These are phyloP conservation scores for Meloidogyne hapla DNA, from an alignment of 1,140 invertebrate genomes.

Conservation along the genomic window DNA sequence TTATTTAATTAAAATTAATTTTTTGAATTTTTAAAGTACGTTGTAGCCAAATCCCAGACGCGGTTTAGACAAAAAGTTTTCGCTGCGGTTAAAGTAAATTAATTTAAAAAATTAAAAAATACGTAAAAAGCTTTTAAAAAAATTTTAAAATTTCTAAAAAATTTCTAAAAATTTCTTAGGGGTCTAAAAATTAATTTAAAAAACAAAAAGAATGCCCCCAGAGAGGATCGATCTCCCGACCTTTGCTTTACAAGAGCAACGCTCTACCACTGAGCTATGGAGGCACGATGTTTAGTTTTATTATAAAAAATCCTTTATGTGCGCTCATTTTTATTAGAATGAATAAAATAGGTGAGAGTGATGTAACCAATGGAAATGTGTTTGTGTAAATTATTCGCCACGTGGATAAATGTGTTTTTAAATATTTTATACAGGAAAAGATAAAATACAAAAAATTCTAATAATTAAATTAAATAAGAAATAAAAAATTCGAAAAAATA, in stretches of 20 bases:
- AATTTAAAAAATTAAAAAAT: neutral
- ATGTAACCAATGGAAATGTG: neutral
- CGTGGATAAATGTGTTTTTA: neutral
- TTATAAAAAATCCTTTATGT: neutral
- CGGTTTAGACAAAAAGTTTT: slow-evolving; percentile 60
- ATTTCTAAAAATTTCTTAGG: neutral
- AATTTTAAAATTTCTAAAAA: too few species aligned
- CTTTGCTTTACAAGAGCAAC: slow-evolving; percentile 26
- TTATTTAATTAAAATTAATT: neutral
- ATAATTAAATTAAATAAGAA: neutral
- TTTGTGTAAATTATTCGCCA: neutral
- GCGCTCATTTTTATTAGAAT: neutral
- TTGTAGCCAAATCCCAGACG: slow-evolving; percentile 58
- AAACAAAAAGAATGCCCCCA: slow-evolving; percentile 15
- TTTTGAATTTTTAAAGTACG: slow-evolving; percentile 35
- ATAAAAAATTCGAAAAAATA: neutral
- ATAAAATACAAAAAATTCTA: neutral
- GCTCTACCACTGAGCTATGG: slow-evolving; percentile 27
- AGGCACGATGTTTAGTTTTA: neutral
- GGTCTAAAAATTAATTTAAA: slow-evolving; percentile 4
- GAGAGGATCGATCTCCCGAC: slow-evolving; percentile 24
- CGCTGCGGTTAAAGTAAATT: slow-evolving; percentile 54
- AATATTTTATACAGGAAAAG: neutral
- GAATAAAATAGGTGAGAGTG: neutral
- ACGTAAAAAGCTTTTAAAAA: neutral